Percentiles rank a stretch among this genome's conserved stretches.
Conservation (phyloP, 2,797 vertebrate genomes). For the Cyclopterus lumpus region DNA sequence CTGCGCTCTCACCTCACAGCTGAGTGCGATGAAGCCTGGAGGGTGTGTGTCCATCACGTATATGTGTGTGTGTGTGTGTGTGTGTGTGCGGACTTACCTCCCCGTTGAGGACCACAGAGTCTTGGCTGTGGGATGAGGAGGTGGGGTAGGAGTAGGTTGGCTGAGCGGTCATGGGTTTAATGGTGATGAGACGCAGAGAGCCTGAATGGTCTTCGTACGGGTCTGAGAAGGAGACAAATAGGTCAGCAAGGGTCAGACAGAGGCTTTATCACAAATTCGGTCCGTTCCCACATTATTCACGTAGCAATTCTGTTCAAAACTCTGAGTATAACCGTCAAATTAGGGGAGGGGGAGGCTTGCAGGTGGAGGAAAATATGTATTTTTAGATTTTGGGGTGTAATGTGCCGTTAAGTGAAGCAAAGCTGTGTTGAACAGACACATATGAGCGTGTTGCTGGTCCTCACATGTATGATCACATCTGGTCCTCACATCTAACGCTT, state of each 20-base stretch:
- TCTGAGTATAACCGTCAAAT: neutral
- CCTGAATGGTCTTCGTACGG: constrained; percentile 94
- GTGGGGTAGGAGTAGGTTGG: constrained; percentile 87
- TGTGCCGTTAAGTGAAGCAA: neutral
- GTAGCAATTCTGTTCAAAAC: neutral
- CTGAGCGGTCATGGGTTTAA: constrained; percentile 91
- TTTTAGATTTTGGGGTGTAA: neutral
- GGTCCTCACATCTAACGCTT: no score
- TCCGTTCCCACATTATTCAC: neutral
- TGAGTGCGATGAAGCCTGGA: constrained; percentile 6
- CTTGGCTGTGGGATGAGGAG: constrained; percentile 91
- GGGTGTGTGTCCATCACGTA: constrained; percentile 1
- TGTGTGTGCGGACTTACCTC: constrained; percentile 85
- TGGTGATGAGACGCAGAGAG: constrained; percentile 94
- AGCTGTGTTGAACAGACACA: no score
- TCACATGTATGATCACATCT: no score
- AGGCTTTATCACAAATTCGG: neutral
- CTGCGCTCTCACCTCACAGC: constrained; percentile 6
- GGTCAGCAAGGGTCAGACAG: neutral
- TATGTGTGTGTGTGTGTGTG: neutral
- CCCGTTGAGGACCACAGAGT: constrained; percentile 90
- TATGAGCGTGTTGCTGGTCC: no score
- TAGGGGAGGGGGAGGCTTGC: neutral
- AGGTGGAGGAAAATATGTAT: neutral
- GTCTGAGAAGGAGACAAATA: constrained; percentile 72